Evolutionary conservation across 2,113 vertebrate species (phyloP).

Genomic region (Solea solea): DNA sequence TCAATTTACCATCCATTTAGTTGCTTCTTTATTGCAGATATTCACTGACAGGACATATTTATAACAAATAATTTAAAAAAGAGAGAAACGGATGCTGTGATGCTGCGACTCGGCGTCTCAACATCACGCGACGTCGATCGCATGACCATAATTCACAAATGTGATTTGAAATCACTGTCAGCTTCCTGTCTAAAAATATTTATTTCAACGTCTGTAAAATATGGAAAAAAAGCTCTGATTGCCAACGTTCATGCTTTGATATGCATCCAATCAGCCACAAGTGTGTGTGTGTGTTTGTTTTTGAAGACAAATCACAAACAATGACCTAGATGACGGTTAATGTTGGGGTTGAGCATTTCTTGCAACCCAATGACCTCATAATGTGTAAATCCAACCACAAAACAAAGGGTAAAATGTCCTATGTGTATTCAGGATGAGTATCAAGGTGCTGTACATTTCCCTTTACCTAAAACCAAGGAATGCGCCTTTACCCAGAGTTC

Average conservation of each 20-base stretch:
- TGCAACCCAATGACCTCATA: not conserved
- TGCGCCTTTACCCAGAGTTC: conserved; percentile 39
- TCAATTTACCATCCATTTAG: conserved; percentile 31
- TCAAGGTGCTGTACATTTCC: conserved; percentile 35
- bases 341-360: not conserved
- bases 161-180: not conserved
- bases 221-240: not conserved
- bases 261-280: not conserved
- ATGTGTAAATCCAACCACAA: not conserved
- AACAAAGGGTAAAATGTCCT: not conserved
- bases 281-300: conserved; percentile 8
- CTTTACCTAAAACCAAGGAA: conserved; percentile 47
- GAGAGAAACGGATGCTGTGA: not conserved
- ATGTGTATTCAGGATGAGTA: conserved; percentile 37
- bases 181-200: not conserved
- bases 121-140: too few relatives aligned
- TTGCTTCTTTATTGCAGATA: conserved; percentile 19
- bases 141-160: not conserved
- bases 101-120: not conserved
- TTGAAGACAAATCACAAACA: conserved; percentile 20
- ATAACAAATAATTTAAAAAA: not conserved
- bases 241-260: not conserved
- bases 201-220: not conserved
- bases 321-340: too few relatives aligned
- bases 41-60: not conserved